Percentiles rank a stretch among this genome's conserved stretches.
These are phyloP conservation scores for Stenoptilia bipunctidactyla DNA, from an alignment of 2,888 invertebrate genomes.

Conservation along the genomic window DNA sequence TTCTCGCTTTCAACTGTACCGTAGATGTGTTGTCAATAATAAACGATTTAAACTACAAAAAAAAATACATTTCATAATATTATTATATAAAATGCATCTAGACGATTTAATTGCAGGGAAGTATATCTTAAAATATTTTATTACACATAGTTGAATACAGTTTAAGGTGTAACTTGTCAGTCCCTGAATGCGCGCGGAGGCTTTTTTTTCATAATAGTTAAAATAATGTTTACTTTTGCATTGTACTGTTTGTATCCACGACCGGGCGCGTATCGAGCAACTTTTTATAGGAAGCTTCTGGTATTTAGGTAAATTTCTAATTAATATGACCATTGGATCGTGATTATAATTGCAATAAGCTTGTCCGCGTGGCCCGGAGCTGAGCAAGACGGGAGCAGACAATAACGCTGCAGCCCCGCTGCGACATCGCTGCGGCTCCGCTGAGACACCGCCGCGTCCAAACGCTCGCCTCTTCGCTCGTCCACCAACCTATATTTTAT, in stretches of 20 bases:
- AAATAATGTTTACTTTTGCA: slow-evolving; percentile 33
- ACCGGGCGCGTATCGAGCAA: slow-evolving; percentile 28
- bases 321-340: slow-evolving; percentile 24
- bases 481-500: slow-evolving; percentile 68
- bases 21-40: slow-evolving; percentile 70
- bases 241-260: slow-evolving; percentile 21
- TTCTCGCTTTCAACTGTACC: slow-evolving; percentile 71
- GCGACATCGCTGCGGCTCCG: slow-evolving; percentile 26
- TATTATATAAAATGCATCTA: slow-evolving; percentile 59
- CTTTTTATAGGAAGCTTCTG: slow-evolving; percentile 38
- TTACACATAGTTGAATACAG: slow-evolving; percentile 64
- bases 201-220: slow-evolving; percentile 35
- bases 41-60: slow-evolving; percentile 61
- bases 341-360: slow-evolving; percentile 27
- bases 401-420: slow-evolving; percentile 35
- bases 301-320: slow-evolving; percentile 14
- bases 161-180: slow-evolving; percentile 51
- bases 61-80: slow-evolving; percentile 65
- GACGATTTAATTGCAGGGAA: slow-evolving; percentile 65
- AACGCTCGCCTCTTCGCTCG: slow-evolving; percentile 57
- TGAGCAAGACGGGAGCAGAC: slow-evolving; percentile 36
- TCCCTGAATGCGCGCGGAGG: slow-evolving; percentile 40
- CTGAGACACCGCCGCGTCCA: slow-evolving; percentile 21
- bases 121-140: slow-evolving; percentile 65
- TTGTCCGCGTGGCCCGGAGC: slow-evolving; percentile 15